Conservation (phyloP, 2,113 vertebrate genomes). For the Asarcornis scutulata region DNA sequence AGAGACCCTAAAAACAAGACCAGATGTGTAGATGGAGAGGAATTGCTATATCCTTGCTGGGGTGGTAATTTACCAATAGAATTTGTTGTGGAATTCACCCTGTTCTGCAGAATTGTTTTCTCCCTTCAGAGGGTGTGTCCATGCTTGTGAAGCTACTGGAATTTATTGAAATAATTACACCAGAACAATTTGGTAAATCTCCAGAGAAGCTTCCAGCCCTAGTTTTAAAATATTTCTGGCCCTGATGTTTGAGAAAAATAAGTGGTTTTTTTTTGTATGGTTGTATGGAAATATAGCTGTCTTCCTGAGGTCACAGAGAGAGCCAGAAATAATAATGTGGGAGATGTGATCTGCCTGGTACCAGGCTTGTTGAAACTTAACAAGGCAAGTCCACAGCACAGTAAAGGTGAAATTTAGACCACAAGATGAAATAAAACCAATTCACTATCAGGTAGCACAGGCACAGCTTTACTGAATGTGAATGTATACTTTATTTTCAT, state of each 20-base stretch:
- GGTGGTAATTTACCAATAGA: constrained; percentile 1
- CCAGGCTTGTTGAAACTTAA: constrained; percentile 17
- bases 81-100: constrained; percentile 32
- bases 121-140: neutral
- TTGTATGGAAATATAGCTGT: neutral
- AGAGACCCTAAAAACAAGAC: neutral
- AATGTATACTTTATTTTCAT: neutral
- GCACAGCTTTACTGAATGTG: neutral
- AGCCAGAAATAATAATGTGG: neutral
- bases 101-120: neutral
- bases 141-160: constrained; percentile 28
- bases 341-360: neutral
- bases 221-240: constrained; percentile 12
- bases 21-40: neutral
- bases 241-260: constrained; percentile 17
- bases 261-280: neutral
- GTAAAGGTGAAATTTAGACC: neutral
- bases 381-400: neutral
- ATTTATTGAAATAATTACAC: constrained; percentile 47
- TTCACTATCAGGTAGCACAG: neutral
- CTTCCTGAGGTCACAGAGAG: constrained; percentile 34
- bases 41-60: neutral
- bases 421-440: neutral
- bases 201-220: neutral
- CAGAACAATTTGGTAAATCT: constrained; percentile 27